Base-by-base conservation (phyloP, 2,797 vertebrate genomes). In the Oophaga sylvatica region DNA sequence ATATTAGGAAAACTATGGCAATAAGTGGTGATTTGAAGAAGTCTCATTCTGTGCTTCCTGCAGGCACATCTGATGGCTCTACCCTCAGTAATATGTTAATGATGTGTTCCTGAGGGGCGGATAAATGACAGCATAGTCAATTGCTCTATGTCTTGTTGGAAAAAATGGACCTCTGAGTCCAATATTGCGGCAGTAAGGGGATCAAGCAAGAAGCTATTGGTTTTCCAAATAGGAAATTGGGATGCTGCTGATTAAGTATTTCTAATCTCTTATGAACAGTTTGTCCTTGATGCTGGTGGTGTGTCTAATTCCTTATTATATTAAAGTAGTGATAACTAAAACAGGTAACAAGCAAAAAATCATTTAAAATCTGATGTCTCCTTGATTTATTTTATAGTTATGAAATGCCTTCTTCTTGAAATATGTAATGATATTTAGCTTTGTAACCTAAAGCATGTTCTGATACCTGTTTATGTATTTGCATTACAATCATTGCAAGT, bases 121-220 rank as follows among this genome's bases (percentile, higher is more conserved):
- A 80, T 83, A 56, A 41, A 79, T 65, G 62, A n/a, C 70, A 60
- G 22, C 91, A 83, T 78, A 5, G 2, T 73, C 48, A 20, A 8
- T 57, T 83, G 87, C 84, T 89, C 75, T 68, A 82, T 89, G 85
- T 84, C n/a, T 88, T 68, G 78, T 11, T 78, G 71, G 84, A 80
- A 80, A 63, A 81, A 90, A 86, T 62, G 13, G 15, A 80, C 87
- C 85, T 70, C 20, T 16, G 17, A 2, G 16, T 73, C 45, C 45
- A 15, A 82, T 35, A 17, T 20, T 13, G 0, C 0, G 8, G 53
- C 41, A 16, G 17, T 0, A 41, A 76, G 35, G 41, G 73, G 29
- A 86, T 71, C 60, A 10, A 17, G 67, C 73, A 75, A 31, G 48
- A 59, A 73, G 10, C 41, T 62, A 71, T 80, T 88, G 67, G 82